Base-by-base conservation (phyloP, 2,888 invertebrate species). In the Drosophila stalkeri region DNA sequence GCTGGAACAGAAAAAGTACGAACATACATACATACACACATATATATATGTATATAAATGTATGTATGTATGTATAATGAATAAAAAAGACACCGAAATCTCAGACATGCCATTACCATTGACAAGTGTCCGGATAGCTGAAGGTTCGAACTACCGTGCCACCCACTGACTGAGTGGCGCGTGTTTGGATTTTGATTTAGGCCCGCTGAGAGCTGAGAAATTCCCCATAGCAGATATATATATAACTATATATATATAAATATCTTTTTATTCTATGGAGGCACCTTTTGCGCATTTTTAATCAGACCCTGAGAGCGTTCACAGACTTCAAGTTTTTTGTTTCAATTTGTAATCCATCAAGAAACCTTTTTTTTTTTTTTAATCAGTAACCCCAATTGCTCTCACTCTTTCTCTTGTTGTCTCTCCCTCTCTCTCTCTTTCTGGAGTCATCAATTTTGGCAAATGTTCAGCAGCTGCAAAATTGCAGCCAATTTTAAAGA, bases 301-400 rank as follows among this genome's bases (percentile, higher is more conserved):
- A 89, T 83, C 89, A 77, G 75, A 75, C 73, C 73, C 79, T 77
- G 81, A 73, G 49, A 66, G 37, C 64, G 80, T 59, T 55, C 65
- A 69, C 41, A 72, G 69, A 64, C 68, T 62, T 80, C 41, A 35
- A 54, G 52, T 46, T 65, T 55, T 51, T 43, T 18, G 59, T 16
- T 31, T 86, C 86, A 83, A 72, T 83, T 86, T 83, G 85, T 80
- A 89, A 86, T 89, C 89, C 89, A 86, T 86, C 85, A 86, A 71
- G 80, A 51, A 81, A 69, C 82, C 86, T 74, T 80, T 70, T 66
- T 44, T 63, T 6, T 27, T 27, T 27, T 27, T 49, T 49, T 67
- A 55, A 27, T 41, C 16, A 37, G 16, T n/a, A 54, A n/a, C 23
- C 52, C 67, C 56, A 82, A 69, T 12, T 8, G 27, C 37, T 61